A percentile compares a stretch with the other conserved stretches of the same genome.
These are phyloP conservation scores for Toxotes chatareus DNA, from an alignment of 2,113 vertebrate genomes.

Conservation along the genomic window DNA sequence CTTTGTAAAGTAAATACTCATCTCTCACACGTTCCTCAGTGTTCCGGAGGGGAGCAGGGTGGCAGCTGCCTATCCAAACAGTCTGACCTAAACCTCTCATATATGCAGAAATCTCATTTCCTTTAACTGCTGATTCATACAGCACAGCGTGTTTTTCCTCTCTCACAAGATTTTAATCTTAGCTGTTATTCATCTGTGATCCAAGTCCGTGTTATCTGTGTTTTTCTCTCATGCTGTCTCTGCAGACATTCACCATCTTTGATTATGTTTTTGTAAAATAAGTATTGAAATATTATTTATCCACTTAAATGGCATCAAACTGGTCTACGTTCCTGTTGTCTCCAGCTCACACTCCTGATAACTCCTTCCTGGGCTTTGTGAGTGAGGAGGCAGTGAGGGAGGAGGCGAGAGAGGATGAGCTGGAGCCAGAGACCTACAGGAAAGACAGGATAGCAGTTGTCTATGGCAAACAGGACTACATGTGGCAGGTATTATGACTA, in stretches of 20 bases:
- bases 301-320: too few relatives aligned
- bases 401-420: constrained; percentile 42
- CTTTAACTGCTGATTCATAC: constrained; percentile 51
- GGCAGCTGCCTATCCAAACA: constrained; percentile 68
- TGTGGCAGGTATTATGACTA: constrained; percentile 79
- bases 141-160: constrained; percentile 31
- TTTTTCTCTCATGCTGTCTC: background rate
- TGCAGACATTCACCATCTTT: background rate
- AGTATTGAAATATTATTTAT: background rate
- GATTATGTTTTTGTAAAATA: constrained; percentile 15
- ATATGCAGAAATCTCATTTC: constrained; percentile 47
- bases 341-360: constrained; percentile 83
- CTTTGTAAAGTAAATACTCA: constrained; percentile 76
- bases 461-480: constrained; percentile 84
- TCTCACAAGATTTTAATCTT: constrained; percentile 31
- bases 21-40: constrained; percentile 74
- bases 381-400: constrained; percentile 62
- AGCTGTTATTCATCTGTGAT: constrained; percentile 28
- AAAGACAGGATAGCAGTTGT: constrained; percentile 78
- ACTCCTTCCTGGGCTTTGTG: constrained; percentile 84
- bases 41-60: constrained; percentile 59
- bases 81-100: constrained; percentile 25
- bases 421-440: constrained; percentile 33
- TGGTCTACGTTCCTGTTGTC: background rate
- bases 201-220: background rate